Evolutionary conservation across 2,888 invertebrate species (phyloP).

Genomic region (Bombylius major): DNA sequence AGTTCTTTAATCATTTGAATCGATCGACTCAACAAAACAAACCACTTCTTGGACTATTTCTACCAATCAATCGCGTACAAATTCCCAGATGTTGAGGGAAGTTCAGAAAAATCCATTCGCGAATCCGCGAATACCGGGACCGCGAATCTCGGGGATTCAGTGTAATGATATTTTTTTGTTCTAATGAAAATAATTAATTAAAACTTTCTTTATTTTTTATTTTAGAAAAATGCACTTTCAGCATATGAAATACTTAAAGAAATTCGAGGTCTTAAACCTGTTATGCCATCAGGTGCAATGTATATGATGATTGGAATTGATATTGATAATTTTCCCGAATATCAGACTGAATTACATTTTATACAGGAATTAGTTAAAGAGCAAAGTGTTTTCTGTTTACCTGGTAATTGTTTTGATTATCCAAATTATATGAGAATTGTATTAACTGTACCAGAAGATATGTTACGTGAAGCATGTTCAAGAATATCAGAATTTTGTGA

Average conservation of each 20-base stretch:
- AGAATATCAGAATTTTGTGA: slow-evolving; percentile 75
- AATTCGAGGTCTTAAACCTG: slow-evolving; percentile 71
- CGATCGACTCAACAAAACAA: no score
- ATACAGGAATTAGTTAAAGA: slow-evolving; percentile 79
- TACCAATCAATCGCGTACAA: no score
- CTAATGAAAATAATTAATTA: no score
- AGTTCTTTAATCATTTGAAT: no score
- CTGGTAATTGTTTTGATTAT: slow-evolving; percentile 87
- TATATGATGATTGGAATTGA: slow-evolving; percentile 93
- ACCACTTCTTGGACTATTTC: no score
- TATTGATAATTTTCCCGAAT: slow-evolving; percentile 64
- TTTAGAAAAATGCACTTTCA: slow-evolving; percentile 64
- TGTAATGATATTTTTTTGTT: not conserved
- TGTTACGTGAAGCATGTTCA: slow-evolving; percentile 72
- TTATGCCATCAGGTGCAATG: slow-evolving; percentile 95
- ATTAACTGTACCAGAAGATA: slow-evolving; percentile 77
- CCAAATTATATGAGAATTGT: slow-evolving; percentile 89
- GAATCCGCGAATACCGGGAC: no score
- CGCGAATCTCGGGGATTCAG: no score
- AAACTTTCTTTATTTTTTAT: slow-evolving; percentile 20
- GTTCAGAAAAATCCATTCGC: no score
- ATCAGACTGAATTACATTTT: slow-evolving; percentile 73
- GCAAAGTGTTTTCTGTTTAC: slow-evolving; percentile 94
- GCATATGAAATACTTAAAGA: slow-evolving; percentile 56
- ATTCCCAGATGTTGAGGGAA: no score